A percentile compares a stretch with the other conserved stretches of the same genome.
These are phyloP conservation scores for Notarius quadriscutis DNA, from an alignment of 2,113 vertebrate species.

Conservation along the genomic window DNA sequence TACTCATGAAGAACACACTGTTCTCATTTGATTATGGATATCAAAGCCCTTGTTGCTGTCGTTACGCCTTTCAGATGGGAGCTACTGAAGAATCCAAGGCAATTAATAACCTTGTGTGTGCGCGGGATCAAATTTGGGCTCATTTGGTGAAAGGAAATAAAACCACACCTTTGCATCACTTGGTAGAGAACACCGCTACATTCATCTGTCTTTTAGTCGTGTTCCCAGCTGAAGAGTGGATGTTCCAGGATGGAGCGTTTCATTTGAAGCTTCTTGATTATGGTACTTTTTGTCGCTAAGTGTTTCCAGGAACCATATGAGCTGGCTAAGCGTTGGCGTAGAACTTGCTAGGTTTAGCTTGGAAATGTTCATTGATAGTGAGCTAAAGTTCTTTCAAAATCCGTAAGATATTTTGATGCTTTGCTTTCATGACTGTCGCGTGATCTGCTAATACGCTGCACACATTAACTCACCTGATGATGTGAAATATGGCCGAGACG, in stretches of 20 bases:
- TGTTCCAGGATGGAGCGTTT: background rate
- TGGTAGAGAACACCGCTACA: background rate
- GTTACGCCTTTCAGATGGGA: slow-evolving; percentile 11
- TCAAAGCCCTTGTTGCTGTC: background rate
- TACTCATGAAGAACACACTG: too few species aligned
- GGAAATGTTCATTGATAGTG: background rate
- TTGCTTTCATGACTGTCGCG: background rate
- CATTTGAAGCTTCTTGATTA: background rate
- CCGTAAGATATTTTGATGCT: background rate
- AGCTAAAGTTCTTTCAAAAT: background rate
- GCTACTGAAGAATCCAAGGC: background rate
- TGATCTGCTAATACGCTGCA: background rate
- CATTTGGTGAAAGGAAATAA: background rate
- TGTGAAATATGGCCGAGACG: slow-evolving; percentile 93
- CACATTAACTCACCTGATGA: slow-evolving; percentile 83
- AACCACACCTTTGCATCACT: background rate
- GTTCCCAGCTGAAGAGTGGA: background rate
- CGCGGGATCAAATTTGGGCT: background rate
- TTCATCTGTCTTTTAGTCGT: too few species aligned
- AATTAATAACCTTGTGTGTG: background rate
- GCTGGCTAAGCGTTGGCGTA: background rate
- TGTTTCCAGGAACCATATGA: background rate
- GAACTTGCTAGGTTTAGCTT: background rate
- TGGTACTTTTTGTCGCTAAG: background rate
- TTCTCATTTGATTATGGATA: background rate